A percentile compares a stretch with the other conserved stretches of the same genome.
Conservation (phyloP, 2,888 invertebrate species). For the Melinopterus prodromus region DNA sequence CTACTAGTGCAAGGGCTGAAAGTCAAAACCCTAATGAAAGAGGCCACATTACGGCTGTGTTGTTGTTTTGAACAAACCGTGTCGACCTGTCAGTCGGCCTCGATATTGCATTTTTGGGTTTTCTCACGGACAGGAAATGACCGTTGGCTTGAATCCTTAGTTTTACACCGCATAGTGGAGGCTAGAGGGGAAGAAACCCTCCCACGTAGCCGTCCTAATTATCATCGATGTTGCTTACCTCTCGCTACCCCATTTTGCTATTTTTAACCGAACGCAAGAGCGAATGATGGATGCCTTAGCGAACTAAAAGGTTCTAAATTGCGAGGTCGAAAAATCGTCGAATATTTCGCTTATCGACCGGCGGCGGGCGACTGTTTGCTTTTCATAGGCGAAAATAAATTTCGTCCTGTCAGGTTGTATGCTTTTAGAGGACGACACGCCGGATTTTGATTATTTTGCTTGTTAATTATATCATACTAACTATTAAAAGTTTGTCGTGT, state of each 20-base stretch:
- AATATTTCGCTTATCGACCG: background rate
- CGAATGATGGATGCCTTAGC: background rate
- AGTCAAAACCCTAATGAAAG: conserved; percentile 9
- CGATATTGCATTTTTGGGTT: conserved; percentile 46
- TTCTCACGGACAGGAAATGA: conserved; percentile 46
- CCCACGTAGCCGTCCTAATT: conserved; percentile 36
- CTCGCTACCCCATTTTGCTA: background rate
- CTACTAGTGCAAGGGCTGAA: background rate
- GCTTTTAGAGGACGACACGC: background rate
- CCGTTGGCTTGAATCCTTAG: conserved; percentile 42
- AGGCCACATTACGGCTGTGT: conserved; percentile 8
- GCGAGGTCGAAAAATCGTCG: background rate
- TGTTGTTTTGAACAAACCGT: conserved; percentile 34
- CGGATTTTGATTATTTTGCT: background rate
- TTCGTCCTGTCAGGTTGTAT: background rate
- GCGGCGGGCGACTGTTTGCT: background rate
- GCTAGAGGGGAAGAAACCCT: conserved; percentile 33
- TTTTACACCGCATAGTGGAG: background rate
- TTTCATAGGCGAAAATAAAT: background rate
- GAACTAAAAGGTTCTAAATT: background rate
- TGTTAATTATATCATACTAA: background rate
- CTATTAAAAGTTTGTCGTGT: background rate
- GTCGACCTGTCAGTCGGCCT: conserved; percentile 40
- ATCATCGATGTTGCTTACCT: background rate
- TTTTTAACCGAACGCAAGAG: background rate